Base-by-base conservation (phyloP, 2,888 invertebrate genomes). In the Melipona bicolor region DNA sequence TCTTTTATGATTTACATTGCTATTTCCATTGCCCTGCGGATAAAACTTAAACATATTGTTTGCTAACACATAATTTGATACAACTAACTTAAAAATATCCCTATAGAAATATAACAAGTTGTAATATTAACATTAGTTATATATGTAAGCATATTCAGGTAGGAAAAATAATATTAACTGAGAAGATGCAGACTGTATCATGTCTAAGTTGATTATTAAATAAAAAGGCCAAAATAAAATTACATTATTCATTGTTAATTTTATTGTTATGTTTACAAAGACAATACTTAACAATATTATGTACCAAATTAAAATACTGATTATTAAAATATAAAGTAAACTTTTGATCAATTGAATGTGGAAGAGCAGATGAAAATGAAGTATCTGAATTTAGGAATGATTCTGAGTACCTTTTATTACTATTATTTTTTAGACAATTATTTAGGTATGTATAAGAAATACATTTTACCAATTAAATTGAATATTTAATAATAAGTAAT, bases 401-500 rank as follows among this genome's bases (percentile, higher is more conserved):
- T 87, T 85, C 76, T 73, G 80, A 85, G 90, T 85, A 91, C 85
- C 83, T 85, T 90, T 92, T 91, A 92, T 85, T 84, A 79, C 85
- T 65, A 85, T 90, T 91, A 91, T 90, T 75, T 62, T 92, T 87
- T 88, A 92, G 91, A 94, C 91, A 91, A 90, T 90, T 91, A 91
- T 89, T 93, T 93, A 93, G 91, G 89, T 92, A 92, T 91, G 86
- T 93, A 92, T 92, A 92, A 91, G 91, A 91, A 92, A 93, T 94
- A 94, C 92, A 94, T 91, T 89, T 91, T 92, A 92, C 89, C 91
- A 93, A 92, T 92, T 93, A 92, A 92, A 92, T 91, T 90, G 90
- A 91, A 92, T 92, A 92, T 91, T 93, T 92, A 92, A 93, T 93
- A 91, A 91, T 64, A 91, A 91, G 92, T 93, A 91, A 88, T 92